Base-by-base conservation (phyloP, 30 jellyfish, hydroid and myxozoan species). In the Morbakka virulenta region DNA sequence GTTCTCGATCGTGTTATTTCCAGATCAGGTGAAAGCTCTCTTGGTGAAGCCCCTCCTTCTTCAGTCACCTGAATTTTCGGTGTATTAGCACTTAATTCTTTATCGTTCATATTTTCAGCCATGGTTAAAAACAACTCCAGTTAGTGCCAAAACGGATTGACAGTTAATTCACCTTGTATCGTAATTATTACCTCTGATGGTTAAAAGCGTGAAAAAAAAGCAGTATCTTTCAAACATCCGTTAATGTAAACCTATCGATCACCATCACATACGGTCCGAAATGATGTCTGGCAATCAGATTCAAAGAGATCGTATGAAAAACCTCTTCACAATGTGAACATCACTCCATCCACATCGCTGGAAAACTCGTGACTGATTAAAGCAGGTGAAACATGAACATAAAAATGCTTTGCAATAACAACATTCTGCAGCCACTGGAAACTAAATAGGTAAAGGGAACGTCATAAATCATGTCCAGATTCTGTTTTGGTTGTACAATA, bases 1-100 rank as follows among this genome's bases (percentile, higher is more conserved):
- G 86, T 83, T 66, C 95, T 81, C 28, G 95, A 83, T 26, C 92
- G 57, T 41, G 57, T 17, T 41, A 17, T 9, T 6, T 41, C 57
- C 9, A 41, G 17, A 9, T 41, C 57, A 41, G 57, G 57, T 6
- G 57, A 41, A 41, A 41, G 17, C 17, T 41, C 57, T 41, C 57
- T 41, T 41, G 57, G 17, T 41, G 57, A 41, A 41, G 57, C 9
- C n/a, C n/a, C n/a, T 17, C 57, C 17, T 41, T 41, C 57, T 9
- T 41, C 57, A 6, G 57, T 41, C 9, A 41, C 57, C 9, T 17
- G 57, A 41, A 41, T 41, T 41, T 41, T 17, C 13, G 57, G 57
- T 41, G 57, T 41, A 9, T 41, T 9, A 17, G 13, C 57, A 41
- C 17, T 41, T 6, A 41, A 41, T 6, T 41, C 57, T 41, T 41